Percentiles rank a stretch among this genome's conserved stretches.
Evolutionary conservation across 2,113 vertebrate genomes (phyloP).

Genomic region (Vimba vimba): DNA sequence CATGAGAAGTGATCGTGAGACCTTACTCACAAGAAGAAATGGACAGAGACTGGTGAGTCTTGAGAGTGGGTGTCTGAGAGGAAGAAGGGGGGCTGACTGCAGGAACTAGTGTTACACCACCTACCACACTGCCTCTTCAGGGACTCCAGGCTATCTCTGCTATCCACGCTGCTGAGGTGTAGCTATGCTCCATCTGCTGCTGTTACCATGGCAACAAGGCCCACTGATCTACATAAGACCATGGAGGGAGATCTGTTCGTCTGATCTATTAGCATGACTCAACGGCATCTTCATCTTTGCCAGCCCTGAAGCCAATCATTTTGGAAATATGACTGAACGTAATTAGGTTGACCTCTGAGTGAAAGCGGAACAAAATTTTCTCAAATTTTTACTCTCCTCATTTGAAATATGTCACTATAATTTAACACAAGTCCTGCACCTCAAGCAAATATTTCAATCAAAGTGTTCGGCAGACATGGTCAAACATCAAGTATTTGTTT

Average conservation of each 20-base stretch:
- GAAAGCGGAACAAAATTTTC: not conserved
- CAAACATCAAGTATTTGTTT: not conserved
- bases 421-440: not conserved
- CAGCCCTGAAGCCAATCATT: slow-evolving; percentile 51
- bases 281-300: slow-evolving; percentile 55
- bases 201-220: slow-evolving; percentile 68
- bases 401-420: not conserved
- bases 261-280: slow-evolving; percentile 63
- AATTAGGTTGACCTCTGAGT: slow-evolving; percentile 41
- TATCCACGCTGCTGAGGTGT: slow-evolving; percentile 57
- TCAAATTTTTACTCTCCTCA: not conserved
- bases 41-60: slow-evolving; percentile 30
- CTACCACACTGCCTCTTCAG: slow-evolving; percentile 58
- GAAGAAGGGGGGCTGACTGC: slow-evolving; percentile 36
- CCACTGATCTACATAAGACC: slow-evolving; percentile 65
- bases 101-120: slow-evolving; percentile 47
- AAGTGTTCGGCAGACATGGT: not conserved
- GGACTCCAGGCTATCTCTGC: slow-evolving; percentile 58
- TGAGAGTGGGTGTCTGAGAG: slow-evolving; percentile 50
- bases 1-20: slow-evolving; percentile 9
- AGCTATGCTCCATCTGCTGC: slow-evolving; percentile 61
- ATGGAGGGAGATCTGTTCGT: slow-evolving; percentile 59
- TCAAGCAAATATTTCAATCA: not conserved
- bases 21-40: slow-evolving; percentile 24
- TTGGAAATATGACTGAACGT: slow-evolving; percentile 34